These are phyloP conservation scores for Atractosteus spatula DNA, from an alignment of 2,113 vertebrate genomes.

Conservation along the genomic window DNA sequence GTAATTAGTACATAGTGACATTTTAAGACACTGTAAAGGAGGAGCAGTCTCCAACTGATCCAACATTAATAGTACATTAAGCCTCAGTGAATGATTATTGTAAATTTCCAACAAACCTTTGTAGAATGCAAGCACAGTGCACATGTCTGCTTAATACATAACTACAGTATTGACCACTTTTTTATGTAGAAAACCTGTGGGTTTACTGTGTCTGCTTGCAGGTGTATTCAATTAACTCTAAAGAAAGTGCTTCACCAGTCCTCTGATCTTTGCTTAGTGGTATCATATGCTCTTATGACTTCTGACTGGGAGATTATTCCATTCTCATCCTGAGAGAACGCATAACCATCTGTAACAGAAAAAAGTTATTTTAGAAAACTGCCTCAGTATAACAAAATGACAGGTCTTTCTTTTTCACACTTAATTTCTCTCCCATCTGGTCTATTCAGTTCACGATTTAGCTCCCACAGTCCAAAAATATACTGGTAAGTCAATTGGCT, in stretches of 20 bases:
- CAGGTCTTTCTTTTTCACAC: no score
- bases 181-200: not conserved
- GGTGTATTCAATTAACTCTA: not conserved
- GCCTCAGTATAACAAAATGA: no score
- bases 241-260: slow-evolving; percentile 79
- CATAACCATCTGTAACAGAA: slow-evolving; percentile 83
- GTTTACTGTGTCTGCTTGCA: not conserved
- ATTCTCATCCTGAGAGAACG: slow-evolving; percentile 98
- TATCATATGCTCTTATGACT: slow-evolving; percentile 95
- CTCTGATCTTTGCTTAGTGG: slow-evolving; percentile 89
- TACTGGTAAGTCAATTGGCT: no score
- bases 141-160: slow-evolving; percentile 69
- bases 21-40: slow-evolving; percentile 7
- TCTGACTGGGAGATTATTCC: slow-evolving; percentile 97
- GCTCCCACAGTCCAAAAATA: no score
- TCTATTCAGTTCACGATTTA: no score
- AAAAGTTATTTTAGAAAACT: not conserved
- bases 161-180: slow-evolving; percentile 51
- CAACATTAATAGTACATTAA: slow-evolving; percentile 15
- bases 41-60: not conserved
- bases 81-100: slow-evolving; percentile 62
- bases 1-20: slow-evolving; percentile 7
- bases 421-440: no score
- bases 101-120: slow-evolving; percentile 64
- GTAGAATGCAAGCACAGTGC: slow-evolving; percentile 75